These are phyloP conservation scores for Wiebesia pumilae DNA, from an alignment of 1,140 invertebrate species.

Conservation along the genomic window DNA sequence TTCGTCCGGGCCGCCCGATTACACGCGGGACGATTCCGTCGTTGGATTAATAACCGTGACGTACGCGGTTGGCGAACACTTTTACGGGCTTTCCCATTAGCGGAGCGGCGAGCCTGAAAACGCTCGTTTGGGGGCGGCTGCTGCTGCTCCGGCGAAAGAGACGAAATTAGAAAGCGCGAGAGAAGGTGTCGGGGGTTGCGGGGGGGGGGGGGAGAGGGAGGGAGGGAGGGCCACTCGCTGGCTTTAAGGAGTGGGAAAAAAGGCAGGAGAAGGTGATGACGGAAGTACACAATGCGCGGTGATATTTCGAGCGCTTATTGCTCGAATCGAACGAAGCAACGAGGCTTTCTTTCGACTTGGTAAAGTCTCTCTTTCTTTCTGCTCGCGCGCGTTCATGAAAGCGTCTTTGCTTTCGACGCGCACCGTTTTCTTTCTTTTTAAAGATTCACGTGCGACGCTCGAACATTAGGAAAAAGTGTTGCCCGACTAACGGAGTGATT, in stretches of 20 bases:
- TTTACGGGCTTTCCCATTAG: conserved; percentile 18
- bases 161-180: conserved; percentile 29
- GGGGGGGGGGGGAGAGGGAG: too few species aligned
- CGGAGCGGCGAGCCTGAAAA: not conserved
- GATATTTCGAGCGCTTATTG: conserved; percentile 1
- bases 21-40: not conserved
- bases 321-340: not conserved
- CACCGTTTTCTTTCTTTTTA: not conserved
- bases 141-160: not conserved
- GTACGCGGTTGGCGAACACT: not conserved
- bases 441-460: not conserved
- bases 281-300: not conserved
- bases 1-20: too few species aligned
- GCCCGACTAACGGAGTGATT: not conserved
- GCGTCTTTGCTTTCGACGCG: not conserved
- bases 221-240: too few species aligned
- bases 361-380: not conserved
- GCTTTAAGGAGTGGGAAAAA: not conserved
- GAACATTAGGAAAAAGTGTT: not conserved
- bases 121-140: not conserved
- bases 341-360: not conserved
- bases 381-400: not conserved
- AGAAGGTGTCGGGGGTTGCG: not conserved
- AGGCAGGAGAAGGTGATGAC: not conserved
- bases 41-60: conserved; percentile 10